phyloP scores from a whole-genome alignment of 2,113 vertebrate species.

The Athene noctua region DNA sequence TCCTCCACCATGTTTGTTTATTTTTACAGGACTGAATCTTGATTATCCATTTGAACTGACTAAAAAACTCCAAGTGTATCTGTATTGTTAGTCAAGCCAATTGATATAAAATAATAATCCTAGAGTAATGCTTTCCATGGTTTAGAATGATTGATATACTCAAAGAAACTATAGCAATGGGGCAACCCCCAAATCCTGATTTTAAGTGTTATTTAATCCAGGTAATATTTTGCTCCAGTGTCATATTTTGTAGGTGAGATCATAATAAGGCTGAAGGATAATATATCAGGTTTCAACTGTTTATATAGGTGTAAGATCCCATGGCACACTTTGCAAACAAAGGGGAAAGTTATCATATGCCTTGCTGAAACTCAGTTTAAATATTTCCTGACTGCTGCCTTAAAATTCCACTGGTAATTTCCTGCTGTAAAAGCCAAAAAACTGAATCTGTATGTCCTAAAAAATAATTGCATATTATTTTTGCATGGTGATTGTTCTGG shows the following conservation, averaged over 20 bases:
- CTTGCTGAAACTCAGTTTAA: not conserved
- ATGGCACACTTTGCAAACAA: not conserved
- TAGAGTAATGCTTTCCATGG: not conserved
- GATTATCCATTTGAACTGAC: not conserved
- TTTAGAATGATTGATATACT: not conserved
- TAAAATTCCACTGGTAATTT: not conserved
- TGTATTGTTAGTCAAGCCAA: not conserved
- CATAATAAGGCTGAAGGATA: not conserved
- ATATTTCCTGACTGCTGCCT: not conserved
- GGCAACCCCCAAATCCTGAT: not conserved
- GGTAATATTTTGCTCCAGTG: not conserved
- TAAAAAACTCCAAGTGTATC: not conserved
- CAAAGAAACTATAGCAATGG: not conserved
- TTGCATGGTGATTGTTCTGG: rapidly evolving
- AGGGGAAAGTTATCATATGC: not conserved
- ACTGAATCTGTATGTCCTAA: not conserved
- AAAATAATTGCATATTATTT: not conserved
- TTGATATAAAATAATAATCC: not conserved
- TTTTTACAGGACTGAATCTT: not conserved
- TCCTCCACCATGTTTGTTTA: not conserved
- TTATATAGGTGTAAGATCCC: not conserved
- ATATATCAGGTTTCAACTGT: not conserved
- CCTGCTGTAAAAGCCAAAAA: not conserved
- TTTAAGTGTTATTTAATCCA: not conserved
- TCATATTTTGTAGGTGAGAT: not conserved